These are phyloP conservation scores for Heliconius himera DNA, from an alignment of 1,140 invertebrate species.

Conservation along the genomic window DNA sequence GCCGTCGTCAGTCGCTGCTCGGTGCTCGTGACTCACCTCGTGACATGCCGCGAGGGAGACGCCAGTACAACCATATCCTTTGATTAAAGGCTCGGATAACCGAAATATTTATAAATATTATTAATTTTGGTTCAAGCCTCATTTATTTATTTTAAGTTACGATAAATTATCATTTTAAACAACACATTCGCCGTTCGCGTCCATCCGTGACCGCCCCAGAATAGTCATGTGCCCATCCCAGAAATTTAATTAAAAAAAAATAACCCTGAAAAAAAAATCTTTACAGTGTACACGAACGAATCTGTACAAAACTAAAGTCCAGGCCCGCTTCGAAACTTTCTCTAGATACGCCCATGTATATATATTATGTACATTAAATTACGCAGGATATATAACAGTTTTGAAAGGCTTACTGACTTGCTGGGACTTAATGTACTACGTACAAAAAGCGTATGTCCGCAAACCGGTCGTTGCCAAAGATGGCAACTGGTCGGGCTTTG, in stretches of 20 bases:
- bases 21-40: slow-evolving; percentile 45
- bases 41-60: slow-evolving; percentile 48
- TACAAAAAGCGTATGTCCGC: slow-evolving; percentile 58
- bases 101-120: not conserved
- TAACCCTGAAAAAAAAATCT: too few species aligned
- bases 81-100: slow-evolving; percentile 19
- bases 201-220: too few species aligned
- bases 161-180: too few species aligned
- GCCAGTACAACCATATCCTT: slow-evolving; percentile 57
- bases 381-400: slow-evolving; percentile 16
- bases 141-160: too few species aligned
- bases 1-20: slow-evolving; percentile 40
- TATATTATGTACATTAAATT: not conserved
- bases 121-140: not conserved
- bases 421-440: slow-evolving; percentile 60
- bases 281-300: too few species aligned
- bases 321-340: too few species aligned
- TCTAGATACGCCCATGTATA: not conserved
- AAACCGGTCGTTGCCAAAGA: slow-evolving; percentile 78
- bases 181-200: too few species aligned
- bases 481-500: slow-evolving; percentile 73
- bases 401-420: slow-evolving; percentile 14
- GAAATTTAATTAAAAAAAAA: too few species aligned
- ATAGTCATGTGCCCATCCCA: too few species aligned
- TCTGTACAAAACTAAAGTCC: too few species aligned